phyloP scores from a whole-genome alignment of 2,888 invertebrate species.

The Philopedon plagiatum region DNA sequence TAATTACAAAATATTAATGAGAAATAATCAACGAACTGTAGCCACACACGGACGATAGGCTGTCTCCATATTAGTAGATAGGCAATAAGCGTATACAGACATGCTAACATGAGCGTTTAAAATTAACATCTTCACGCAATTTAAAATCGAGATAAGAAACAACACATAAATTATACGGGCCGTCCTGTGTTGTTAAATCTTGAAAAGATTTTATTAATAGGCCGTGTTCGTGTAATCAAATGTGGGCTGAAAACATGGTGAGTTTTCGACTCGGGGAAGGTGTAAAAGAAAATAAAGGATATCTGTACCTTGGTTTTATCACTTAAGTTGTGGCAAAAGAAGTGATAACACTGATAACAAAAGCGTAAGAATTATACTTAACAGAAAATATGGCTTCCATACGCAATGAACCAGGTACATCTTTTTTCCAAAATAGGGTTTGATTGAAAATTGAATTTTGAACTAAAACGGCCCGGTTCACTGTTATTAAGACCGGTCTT shows the following conservation, averaged over 20 bases:
- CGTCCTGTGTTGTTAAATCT: constrained; percentile 2
- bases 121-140: constrained; percentile 20
- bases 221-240: constrained; percentile 8
- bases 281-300: too few relatives aligned
- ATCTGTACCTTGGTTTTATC: too few relatives aligned
- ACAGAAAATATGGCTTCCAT: too few relatives aligned
- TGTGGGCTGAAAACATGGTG: constrained; percentile 9
- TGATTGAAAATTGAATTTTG: too few relatives aligned
- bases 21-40: constrained; percentile 11
- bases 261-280: not conserved
- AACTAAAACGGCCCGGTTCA: too few relatives aligned
- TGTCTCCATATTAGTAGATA: constrained; percentile 11
- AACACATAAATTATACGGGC: constrained; percentile 12
- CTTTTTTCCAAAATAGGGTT: too few relatives aligned
- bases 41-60: constrained; percentile 2
- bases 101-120: constrained; percentile 14
- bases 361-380: too few relatives aligned
- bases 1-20: constrained; percentile 23
- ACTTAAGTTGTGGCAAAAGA: too few relatives aligned
- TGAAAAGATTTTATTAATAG: constrained; percentile 16
- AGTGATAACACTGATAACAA: too few relatives aligned
- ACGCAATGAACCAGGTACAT: too few relatives aligned
- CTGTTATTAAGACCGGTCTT: too few relatives aligned
- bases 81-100: not conserved
- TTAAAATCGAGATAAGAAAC: constrained; percentile 20